These are phyloP conservation scores for Sciurus niger DNA, from an alignment of 2,113 vertebrate genomes.

Conservation along the genomic window DNA sequence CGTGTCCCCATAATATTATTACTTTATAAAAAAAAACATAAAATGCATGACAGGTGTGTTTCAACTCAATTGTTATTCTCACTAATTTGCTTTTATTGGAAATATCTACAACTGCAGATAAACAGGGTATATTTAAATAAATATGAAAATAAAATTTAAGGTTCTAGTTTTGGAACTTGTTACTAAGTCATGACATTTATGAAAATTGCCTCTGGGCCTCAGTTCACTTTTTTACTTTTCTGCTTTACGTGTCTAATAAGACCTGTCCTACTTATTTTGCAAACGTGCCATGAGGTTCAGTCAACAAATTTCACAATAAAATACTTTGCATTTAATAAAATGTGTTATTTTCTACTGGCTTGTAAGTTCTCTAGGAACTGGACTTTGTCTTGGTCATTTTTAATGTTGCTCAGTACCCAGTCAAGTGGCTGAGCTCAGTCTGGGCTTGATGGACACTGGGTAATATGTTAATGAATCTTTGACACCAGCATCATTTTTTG, in stretches of 20 bases:
- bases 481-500: not conserved
- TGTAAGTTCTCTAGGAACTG: not conserved
- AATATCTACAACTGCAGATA: not conserved
- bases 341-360: not conserved
- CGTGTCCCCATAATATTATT: not conserved
- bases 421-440: not conserved
- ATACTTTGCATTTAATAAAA: not conserved
- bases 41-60: not conserved
- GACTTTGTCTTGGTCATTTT: not conserved
- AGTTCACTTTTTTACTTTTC: not conserved
- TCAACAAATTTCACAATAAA: constrained; percentile 22
- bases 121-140: not conserved
- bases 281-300: not conserved
- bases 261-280: not conserved
- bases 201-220: not conserved
- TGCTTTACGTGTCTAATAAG: not conserved
- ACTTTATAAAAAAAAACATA: not conserved
- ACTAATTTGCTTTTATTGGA: not conserved
- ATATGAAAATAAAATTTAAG: not conserved
- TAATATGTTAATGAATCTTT: not conserved
- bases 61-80: not conserved
- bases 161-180: not conserved
- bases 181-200: not conserved
- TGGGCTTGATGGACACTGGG: not conserved
- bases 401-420: not conserved